Evolutionary conservation across 2,113 vertebrate species (phyloP).

Genomic region (Amphiprion percula): DNA sequence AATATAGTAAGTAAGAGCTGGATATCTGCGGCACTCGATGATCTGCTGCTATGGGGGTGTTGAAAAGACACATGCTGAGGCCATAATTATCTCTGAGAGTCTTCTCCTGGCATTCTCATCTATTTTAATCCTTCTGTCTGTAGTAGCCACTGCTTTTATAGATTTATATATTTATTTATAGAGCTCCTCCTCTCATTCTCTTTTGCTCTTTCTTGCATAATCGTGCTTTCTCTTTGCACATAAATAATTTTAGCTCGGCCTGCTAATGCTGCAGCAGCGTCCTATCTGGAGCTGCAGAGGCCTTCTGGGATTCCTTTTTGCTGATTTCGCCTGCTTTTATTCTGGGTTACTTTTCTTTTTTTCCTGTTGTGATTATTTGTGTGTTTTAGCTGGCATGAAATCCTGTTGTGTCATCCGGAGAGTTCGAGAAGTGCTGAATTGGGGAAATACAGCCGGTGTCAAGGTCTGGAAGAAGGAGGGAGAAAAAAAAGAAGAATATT

Average conservation of each 20-base stretch:
- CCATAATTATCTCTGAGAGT: slow-evolving; percentile 55
- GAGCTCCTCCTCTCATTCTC: slow-evolving; percentile 14
- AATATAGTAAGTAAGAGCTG: background rate
- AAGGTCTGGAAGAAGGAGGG: slow-evolving; percentile 43
- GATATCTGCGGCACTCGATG: slow-evolving; percentile 18
- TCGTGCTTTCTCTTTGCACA: slow-evolving; percentile 7
- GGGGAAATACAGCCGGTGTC: slow-evolving; percentile 63
- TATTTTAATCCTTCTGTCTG: slow-evolving; percentile 46
- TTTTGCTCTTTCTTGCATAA: slow-evolving; percentile 35
- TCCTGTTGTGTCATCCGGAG: slow-evolving; percentile 47
- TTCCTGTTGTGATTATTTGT: slow-evolving; percentile 37
- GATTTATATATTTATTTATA: slow-evolving; percentile 4
- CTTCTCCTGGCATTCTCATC: slow-evolving; percentile 39
- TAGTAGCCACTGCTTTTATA: slow-evolving; percentile 26
- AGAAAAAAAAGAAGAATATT: background rate
- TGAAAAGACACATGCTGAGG: slow-evolving; percentile 52
- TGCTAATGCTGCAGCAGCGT: slow-evolving; percentile 26
- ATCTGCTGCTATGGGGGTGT: slow-evolving; percentile 32
- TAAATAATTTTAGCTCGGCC: slow-evolving; percentile 42
- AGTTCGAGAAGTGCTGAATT: slow-evolving; percentile 66
- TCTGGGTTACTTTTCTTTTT: slow-evolving; percentile 11
- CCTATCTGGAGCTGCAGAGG: slow-evolving; percentile 21
- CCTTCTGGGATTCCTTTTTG: slow-evolving; percentile 48
- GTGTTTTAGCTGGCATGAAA: slow-evolving; percentile 44
- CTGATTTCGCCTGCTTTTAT: slow-evolving; percentile 50